Percentiles rank a stretch among this genome's conserved stretches.
Evolutionary conservation across 2,797 vertebrate species (phyloP).

Genomic region (Melanotaenia nigrans): DNA sequence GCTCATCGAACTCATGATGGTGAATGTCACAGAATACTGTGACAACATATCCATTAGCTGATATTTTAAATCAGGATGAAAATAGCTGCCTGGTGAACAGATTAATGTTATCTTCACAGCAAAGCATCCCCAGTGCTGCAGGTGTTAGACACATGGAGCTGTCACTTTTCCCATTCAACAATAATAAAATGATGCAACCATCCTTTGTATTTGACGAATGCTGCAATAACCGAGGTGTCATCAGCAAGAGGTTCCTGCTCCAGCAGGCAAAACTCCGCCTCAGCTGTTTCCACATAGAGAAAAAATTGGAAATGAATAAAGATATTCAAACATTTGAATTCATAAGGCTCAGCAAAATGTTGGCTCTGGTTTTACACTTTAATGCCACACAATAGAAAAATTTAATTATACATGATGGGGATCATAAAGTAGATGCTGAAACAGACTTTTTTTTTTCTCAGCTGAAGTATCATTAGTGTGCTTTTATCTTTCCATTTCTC

Average conservation of each 20-base stretch:
- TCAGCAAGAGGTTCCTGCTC: constrained; percentile 17
- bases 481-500: constrained; percentile 52
- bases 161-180: constrained; percentile 8
- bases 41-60: constrained; percentile 5
- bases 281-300: not conserved
- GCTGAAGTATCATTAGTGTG: constrained; percentile 67
- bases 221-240: constrained; percentile 19
- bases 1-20: not conserved
- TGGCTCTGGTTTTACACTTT: constrained; percentile 52
- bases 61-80: constrained; percentile 4
- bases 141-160: constrained; percentile 1
- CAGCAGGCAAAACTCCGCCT: not conserved
- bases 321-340: constrained; percentile 61
- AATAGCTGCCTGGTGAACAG: not conserved
- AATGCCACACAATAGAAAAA: constrained; percentile 59
- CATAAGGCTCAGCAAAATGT: constrained; percentile 63
- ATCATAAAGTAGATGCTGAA: constrained; percentile 68
- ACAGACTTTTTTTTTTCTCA: constrained; percentile 57
- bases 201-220: constrained; percentile 23
- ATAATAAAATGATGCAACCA: constrained; percentile 17
- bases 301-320: constrained; percentile 50
- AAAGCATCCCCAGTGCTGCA: not conserved
- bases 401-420: constrained; percentile 74
- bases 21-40: constrained; percentile 6
- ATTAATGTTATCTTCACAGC: constrained; percentile 2